Evolutionary conservation across 2,888 invertebrate species (phyloP).

Genomic region (Cenopis cana): DNA sequence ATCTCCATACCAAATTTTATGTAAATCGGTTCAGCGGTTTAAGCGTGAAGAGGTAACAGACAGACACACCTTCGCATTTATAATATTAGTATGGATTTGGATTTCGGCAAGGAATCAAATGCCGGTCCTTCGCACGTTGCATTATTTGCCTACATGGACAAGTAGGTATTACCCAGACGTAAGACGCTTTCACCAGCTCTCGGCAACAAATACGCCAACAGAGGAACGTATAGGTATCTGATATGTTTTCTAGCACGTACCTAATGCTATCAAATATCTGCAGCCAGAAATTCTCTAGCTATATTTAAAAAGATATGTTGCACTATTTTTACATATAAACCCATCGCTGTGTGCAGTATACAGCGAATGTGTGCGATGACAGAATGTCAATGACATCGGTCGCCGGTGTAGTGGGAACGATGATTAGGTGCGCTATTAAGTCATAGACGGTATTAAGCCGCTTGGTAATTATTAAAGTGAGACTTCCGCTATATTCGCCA

Average conservation of each 20-base stretch:
- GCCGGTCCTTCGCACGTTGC: neutral
- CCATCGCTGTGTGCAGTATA: slow-evolving; percentile 4
- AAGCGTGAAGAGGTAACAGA: no score
- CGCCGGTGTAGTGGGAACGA: slow-evolving; percentile 19
- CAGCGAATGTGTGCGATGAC: slow-evolving; percentile 24
- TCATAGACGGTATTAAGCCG: neutral
- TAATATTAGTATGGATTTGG: no score
- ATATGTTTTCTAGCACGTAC: neutral
- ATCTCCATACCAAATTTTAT: no score
- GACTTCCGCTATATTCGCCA: slow-evolving; percentile 9
- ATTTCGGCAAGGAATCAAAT: neutral
- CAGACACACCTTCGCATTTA: no score
- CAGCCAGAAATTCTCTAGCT: neutral
- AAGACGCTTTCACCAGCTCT: slow-evolving; percentile 11
- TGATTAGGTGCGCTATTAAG: neutral
- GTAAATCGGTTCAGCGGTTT: no score
- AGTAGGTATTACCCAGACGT: slow-evolving; percentile 3
- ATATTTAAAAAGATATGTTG: neutral
- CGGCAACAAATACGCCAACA: slow-evolving; percentile 1
- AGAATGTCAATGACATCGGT: slow-evolving; percentile 30
- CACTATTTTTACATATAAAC: slow-evolving; percentile 8
- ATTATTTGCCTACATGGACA: slow-evolving; percentile 4
- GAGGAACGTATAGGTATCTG: neutral
- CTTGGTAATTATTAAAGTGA: slow-evolving; percentile 1
- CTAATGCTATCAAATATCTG: neutral